Evolutionary conservation across 2,797 vertebrate genomes (phyloP).

Genomic region (Tokudaia muenninki): DNA sequence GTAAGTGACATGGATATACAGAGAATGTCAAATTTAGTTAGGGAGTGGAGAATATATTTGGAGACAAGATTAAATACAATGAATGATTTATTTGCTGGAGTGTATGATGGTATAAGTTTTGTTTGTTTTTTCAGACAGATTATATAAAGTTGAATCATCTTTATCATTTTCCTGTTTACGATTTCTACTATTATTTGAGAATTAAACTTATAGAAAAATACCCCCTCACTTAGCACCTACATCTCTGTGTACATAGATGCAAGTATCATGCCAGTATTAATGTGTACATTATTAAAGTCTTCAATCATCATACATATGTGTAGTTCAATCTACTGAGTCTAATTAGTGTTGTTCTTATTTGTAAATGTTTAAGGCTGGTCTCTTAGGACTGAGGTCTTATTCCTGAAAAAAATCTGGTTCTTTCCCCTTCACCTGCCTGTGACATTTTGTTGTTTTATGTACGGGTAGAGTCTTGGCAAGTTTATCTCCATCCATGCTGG

Average conservation of each 20-base stretch:
- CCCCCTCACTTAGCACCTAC: neutral
- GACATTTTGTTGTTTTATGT: neutral
- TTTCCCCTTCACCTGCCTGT: too few species aligned
- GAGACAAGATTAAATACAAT: neutral
- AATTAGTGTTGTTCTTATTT: neutral
- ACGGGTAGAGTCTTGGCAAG: neutral
- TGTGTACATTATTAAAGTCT: neutral
- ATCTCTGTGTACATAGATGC: neutral
- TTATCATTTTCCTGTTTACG: neutral
- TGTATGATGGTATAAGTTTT: neutral
- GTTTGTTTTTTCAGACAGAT: neutral
- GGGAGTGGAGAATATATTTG: neutral
- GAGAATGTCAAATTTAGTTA: neutral
- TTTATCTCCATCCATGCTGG: neutral
- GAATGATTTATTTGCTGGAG: neutral
- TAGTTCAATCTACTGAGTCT: neutral
- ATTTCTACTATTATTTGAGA: neutral
- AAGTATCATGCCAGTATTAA: neutral
- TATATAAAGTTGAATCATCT: neutral
- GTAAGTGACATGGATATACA: neutral
- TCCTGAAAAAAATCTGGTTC: neutral
- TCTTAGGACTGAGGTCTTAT: too few species aligned
- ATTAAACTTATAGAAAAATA: neutral
- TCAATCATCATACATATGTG: neutral
- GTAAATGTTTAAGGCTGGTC: neutral